Conservation (phyloP, 2,797 vertebrate genomes). For the Notamacropus eugenii region DNA sequence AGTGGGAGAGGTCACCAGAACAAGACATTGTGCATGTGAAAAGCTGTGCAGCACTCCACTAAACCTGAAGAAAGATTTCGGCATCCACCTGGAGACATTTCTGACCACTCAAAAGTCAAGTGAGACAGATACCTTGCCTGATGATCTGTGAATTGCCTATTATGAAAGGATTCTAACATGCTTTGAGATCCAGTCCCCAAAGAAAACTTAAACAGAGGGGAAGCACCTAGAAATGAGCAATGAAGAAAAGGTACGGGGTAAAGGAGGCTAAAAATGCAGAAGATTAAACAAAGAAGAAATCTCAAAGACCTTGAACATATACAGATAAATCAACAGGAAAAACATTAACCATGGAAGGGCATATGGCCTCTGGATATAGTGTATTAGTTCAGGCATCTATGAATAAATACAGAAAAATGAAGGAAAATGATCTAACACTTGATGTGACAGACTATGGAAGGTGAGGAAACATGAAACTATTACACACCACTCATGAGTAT, state of each 20-base stretch:
- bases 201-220: background rate
- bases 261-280: background rate
- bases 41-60: background rate
- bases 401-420: background rate
- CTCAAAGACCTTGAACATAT: background rate
- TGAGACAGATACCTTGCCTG: background rate
- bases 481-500: background rate
- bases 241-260: background rate
- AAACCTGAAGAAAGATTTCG: background rate
- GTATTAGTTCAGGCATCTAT: background rate
- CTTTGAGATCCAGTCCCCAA: background rate
- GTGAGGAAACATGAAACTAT: background rate
- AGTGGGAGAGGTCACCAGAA: background rate
- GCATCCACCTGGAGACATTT: background rate
- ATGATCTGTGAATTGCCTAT: background rate
- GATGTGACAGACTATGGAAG: background rate
- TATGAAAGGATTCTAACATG: background rate
- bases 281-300: background rate
- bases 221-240: background rate
- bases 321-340: background rate
- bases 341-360: background rate
- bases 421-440: background rate
- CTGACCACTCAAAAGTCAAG: background rate
- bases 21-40: background rate
- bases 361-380: background rate